These are phyloP conservation scores for Rhadina sibilatrix DNA, from an alignment of 2,113 vertebrate species.

Conservation along the genomic window DNA sequence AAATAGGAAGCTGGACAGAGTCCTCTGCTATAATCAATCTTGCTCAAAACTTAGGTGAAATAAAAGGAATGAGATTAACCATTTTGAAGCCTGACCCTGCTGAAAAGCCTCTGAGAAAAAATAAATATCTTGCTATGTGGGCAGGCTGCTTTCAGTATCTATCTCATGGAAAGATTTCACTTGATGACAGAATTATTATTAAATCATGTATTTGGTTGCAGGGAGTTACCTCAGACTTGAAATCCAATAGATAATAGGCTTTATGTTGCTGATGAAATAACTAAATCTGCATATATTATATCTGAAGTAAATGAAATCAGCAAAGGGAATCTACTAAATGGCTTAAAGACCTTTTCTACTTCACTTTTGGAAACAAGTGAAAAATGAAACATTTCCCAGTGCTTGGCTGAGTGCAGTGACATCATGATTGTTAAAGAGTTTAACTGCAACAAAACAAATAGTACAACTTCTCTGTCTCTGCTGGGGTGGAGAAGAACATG, in stretches of 20 bases:
- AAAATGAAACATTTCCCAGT: background rate
- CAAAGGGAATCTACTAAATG: background rate
- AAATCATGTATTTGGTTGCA: conserved; percentile 44
- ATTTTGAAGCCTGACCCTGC: background rate
- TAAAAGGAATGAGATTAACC: background rate
- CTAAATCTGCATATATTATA: conserved; percentile 14
- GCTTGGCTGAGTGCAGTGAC: background rate
- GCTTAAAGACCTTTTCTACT: background rate
- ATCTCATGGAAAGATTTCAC: conserved; percentile 2
- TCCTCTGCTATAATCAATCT: background rate
- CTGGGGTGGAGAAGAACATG: background rate
- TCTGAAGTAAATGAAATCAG: background rate
- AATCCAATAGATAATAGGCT: conserved; percentile 20
- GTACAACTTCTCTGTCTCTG: background rate
- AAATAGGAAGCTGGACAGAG: background rate
- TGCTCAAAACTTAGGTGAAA: background rate
- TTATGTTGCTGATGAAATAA: conserved; percentile 1
- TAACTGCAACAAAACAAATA: background rate
- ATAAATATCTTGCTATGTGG: conserved; percentile 12
- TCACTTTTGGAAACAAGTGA: background rate
- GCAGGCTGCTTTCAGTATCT: conserved; percentile 33
- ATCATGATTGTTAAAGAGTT: background rate
- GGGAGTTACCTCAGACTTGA: conserved; percentile 44
- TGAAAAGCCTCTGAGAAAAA: conserved; percentile 1
- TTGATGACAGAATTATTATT: conserved; percentile 61